Conservation (phyloP, 1,140 invertebrate genomes). For the Tetramorium simillimum region DNA sequence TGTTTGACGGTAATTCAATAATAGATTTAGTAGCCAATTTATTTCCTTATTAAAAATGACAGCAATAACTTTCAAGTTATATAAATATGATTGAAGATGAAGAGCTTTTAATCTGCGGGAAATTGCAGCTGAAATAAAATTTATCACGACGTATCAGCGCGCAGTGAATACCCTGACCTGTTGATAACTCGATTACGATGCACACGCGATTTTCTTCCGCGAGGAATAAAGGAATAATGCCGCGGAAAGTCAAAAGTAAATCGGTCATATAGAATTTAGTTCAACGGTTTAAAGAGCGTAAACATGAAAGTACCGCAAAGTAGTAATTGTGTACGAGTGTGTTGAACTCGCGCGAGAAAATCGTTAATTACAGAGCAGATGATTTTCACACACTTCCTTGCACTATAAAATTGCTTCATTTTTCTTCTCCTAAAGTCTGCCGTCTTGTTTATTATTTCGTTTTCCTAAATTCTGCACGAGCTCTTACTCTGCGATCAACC, state of each 20-base stretch:
- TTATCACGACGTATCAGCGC: neutral
- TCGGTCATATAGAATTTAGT: slow-evolving; percentile 44
- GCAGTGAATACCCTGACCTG: slow-evolving; percentile 28
- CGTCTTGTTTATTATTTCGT: slow-evolving; percentile 45
- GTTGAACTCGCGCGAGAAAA: slow-evolving; percentile 25
- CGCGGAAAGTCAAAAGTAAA: slow-evolving; percentile 23
- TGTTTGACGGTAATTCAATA: neutral
- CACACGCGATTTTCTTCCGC: slow-evolving; percentile 30
- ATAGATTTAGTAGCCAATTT: neutral
- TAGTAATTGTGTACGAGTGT: slow-evolving; percentile 50
- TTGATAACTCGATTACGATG: slow-evolving; percentile 43
- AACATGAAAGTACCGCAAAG: slow-evolving; percentile 5
- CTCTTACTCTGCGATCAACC: neutral
- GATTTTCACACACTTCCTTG: slow-evolving; percentile 19
- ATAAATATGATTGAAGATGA: neutral
- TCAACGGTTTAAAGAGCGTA: slow-evolving; percentile 40
- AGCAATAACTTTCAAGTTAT: neutral
- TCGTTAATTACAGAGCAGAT: slow-evolving; percentile 50
- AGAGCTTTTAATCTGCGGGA: neutral
- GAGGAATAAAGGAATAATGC: neutral
- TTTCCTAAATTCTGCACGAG: slow-evolving; percentile 33
- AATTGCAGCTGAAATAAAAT: neutral
- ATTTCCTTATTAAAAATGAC: neutral
- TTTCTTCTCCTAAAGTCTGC: slow-evolving; percentile 28
- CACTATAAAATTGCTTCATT: slow-evolving; percentile 5